Evolutionary conservation across 2,888 invertebrate genomes (phyloP).

Genomic region (Phoronis australis): DNA sequence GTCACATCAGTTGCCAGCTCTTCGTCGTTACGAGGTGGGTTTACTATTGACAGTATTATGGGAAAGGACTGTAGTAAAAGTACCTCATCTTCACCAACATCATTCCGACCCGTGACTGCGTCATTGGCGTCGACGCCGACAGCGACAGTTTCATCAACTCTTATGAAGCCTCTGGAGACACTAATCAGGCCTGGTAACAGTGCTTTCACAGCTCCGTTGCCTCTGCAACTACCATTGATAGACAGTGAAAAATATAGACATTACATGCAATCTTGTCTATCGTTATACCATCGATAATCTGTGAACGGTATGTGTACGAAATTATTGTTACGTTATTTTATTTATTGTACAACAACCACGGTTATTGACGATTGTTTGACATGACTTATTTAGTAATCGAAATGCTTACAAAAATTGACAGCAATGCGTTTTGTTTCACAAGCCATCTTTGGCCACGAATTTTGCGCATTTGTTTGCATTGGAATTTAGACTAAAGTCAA

Average conservation of each 20-base stretch:
- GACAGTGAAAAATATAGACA: neutral
- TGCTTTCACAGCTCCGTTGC: neutral
- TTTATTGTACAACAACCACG: no score
- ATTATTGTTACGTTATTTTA: no score
- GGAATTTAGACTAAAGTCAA: no score
- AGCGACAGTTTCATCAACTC: neutral
- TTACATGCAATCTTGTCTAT: neutral
- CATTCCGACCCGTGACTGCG: neutral
- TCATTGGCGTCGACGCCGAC: neutral
- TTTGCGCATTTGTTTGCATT: no score
- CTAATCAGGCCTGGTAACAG: neutral
- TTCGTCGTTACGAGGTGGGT: conserved; percentile 32
- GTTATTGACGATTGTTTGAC: no score
- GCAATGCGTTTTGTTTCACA: no score
- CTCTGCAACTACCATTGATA: neutral
- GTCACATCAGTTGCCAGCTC: neutral
- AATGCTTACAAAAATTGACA: no score
- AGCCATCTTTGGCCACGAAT: no score
- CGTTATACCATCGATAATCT: no score
- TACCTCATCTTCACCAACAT: neutral
- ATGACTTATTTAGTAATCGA: no score
- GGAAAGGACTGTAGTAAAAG: conserved; percentile 48
- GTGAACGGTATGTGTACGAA: no score
- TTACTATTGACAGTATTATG: conserved; percentile 61
- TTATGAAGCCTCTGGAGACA: neutral